phyloP scores from a whole-genome alignment of 2,888 invertebrate species.

The Rhopalosiphum nymphaeae region DNA sequence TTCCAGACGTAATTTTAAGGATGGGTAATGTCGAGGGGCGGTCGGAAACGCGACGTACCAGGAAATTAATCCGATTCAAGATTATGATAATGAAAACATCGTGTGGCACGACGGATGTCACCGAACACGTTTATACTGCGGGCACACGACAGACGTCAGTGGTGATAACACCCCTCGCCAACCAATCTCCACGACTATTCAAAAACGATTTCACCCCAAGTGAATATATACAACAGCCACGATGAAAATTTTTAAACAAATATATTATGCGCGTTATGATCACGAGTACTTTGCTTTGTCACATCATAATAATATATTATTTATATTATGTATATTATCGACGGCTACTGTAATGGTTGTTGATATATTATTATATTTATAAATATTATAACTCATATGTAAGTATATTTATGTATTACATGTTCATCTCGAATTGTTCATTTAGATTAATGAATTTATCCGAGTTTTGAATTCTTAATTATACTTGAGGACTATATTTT shows the following conservation, averaged over 20 bases:
- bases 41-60: not conserved
- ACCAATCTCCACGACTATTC: not conserved
- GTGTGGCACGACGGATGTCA: conserved; percentile 18
- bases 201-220: conserved; percentile 36
- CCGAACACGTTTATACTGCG: not conserved
- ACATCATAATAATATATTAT: not conserved
- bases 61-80: conserved; percentile 60
- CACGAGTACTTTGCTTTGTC: not conserved
- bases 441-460: not conserved
- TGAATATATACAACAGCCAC: not conserved
- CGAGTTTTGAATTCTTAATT: not conserved
- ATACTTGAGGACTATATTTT: not conserved
- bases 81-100: conserved; percentile 55
- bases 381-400: not conserved
- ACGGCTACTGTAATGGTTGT: not conserved
- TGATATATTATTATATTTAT: not conserved
- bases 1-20: not conserved
- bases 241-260: not conserved
- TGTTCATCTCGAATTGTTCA: not conserved
- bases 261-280: not conserved
- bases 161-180: not conserved
- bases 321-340: not conserved
- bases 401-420: not conserved
- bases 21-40: not conserved
- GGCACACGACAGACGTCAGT: not conserved